Evolutionary conservation across 2,888 invertebrate genomes (phyloP).

Genomic region (Leucozona laternaria): DNA sequence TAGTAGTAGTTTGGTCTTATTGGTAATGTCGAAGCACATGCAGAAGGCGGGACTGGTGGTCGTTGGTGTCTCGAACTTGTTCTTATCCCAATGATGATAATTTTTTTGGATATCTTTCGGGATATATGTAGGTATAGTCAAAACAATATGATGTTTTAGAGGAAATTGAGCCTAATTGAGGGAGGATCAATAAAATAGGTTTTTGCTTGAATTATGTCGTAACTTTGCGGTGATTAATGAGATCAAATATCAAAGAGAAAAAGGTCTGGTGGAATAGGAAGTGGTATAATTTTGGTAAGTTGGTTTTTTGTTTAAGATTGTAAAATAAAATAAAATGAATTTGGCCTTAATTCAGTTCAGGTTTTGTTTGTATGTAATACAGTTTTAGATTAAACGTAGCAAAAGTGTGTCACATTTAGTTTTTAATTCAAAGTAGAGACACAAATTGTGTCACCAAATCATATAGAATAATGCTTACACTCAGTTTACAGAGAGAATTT

Average conservation of each 20-base stretch:
- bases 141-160: slow-evolving; percentile 46
- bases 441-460: too few relatives aligned
- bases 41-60: neutral
- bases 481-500: too few relatives aligned
- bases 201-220: slow-evolving; percentile 23
- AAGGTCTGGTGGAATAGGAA: neutral
- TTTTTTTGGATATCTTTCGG: slow-evolving; percentile 22
- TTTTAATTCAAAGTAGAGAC: too few relatives aligned
- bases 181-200: slow-evolving; percentile 36
- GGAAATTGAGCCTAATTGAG: slow-evolving; percentile 63
- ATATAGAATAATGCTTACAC: too few relatives aligned
- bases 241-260: slow-evolving; percentile 37
- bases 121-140: neutral
- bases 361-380: neutral
- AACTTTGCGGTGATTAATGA: slow-evolving; percentile 55
- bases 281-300: neutral
- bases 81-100: slow-evolving; percentile 64
- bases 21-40: slow-evolving; percentile 22
- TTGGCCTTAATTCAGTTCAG: neutral
- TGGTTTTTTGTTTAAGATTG: neutral
- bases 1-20: slow-evolving; percentile 29
- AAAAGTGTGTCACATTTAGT: too few relatives aligned
- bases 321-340: too few relatives aligned
- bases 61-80: slow-evolving; percentile 36
- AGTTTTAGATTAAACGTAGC: too few relatives aligned